A percentile compares a stretch with the other conserved stretches of the same genome.
Evolutionary conservation across 1,140 invertebrate species (phyloP).

Genomic region (Diachasma alloeum): DNA sequence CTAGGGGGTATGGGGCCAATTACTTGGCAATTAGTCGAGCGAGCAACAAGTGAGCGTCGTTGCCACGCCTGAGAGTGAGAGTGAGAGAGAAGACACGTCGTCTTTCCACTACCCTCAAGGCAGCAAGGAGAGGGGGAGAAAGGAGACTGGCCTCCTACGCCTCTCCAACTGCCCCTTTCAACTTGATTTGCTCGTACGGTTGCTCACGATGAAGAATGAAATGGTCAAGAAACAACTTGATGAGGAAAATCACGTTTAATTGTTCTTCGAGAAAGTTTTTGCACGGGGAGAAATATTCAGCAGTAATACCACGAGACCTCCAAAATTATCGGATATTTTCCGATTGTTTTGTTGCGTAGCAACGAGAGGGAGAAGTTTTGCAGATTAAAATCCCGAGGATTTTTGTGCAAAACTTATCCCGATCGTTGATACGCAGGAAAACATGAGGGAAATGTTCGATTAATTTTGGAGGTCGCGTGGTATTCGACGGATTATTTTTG

Average conservation of each 20-base stretch:
- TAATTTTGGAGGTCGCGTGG: no score
- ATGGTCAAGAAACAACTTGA: background rate
- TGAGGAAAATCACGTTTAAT: background rate
- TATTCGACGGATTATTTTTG: no score
- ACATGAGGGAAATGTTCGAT: no score
- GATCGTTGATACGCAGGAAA: no score
- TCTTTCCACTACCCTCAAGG: constrained; percentile 11
- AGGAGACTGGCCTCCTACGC: background rate
- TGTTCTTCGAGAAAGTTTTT: background rate
- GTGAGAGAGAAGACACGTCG: constrained; percentile 1
- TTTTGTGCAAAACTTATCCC: no score
- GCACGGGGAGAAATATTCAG: no score
- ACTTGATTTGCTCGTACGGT: background rate
- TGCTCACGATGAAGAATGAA: background rate
- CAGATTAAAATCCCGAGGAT: no score
- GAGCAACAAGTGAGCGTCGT: constrained; percentile 64
- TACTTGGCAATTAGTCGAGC: constrained; percentile 65
- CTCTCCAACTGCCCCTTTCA: background rate
- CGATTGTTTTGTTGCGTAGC: no score
- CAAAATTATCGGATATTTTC: no score
- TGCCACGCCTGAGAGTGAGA: constrained; percentile 36
- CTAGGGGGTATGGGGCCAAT: constrained; percentile 51
- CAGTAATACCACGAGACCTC: no score
- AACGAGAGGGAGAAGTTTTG: no score
- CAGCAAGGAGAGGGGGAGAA: background rate